Conservation (phyloP, 37 sponge, comb jelly and placozoan genomes). For the Ianthella basta region DNA sequence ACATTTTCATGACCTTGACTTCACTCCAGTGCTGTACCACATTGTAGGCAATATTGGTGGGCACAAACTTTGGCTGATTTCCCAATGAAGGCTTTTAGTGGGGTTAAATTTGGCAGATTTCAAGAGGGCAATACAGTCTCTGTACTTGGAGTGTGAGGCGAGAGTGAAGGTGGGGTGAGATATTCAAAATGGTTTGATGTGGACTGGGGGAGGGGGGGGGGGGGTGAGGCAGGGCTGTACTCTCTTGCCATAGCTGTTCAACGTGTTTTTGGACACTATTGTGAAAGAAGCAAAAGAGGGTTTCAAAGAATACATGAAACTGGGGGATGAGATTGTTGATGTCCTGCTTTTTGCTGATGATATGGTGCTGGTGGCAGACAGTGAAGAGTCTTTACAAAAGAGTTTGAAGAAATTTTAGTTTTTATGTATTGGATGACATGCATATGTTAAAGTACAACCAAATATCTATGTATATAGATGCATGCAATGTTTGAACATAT, state of each 20-base stretch:
- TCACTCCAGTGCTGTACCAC: too few relatives aligned
- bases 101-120: too few relatives aligned
- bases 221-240: not conserved
- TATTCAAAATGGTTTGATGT: not conserved
- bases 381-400: not conserved
- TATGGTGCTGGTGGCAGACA: not conserved
- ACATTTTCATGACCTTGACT: too few relatives aligned
- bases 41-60: too few relatives aligned
- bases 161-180: constrained; percentile 3
- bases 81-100: too few relatives aligned
- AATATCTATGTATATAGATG: too few relatives aligned
- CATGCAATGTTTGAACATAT: too few relatives aligned
- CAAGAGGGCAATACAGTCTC: too few relatives aligned
- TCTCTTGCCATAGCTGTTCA: not conserved
- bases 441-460: too few relatives aligned
- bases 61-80: too few relatives aligned
- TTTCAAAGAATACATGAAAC: not conserved
- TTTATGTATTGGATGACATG: too few relatives aligned
- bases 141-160: not conserved
- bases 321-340: not conserved
- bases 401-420: not conserved
- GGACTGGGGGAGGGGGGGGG: not conserved
- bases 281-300: not conserved
- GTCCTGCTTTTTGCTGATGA: constrained; percentile 9
- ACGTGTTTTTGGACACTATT: not conserved